These are phyloP conservation scores for Phyto melanocephala DNA, from an alignment of 2,888 invertebrate genomes.

Conservation along the genomic window DNA sequence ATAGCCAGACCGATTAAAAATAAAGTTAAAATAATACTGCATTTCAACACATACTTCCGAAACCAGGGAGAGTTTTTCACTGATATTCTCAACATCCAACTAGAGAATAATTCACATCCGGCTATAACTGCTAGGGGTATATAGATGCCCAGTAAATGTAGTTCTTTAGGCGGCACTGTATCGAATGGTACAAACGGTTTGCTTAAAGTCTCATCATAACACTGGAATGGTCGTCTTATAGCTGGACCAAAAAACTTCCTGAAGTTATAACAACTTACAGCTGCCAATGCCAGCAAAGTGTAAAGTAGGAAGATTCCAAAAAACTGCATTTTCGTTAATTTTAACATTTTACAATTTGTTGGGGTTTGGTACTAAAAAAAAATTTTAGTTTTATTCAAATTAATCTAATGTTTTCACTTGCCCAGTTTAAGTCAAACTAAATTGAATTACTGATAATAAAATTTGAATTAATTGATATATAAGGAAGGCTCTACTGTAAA, in stretches of 20 bases:
- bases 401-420: slow-evolving; percentile 29
- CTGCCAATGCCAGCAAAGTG: not conserved
- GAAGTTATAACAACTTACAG: slow-evolving; percentile 9
- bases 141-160: slow-evolving; percentile 62
- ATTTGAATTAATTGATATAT: not conserved
- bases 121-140: slow-evolving; percentile 66
- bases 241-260: slow-evolving; percentile 15
- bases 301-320: slow-evolving; percentile 16
- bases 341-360: slow-evolving; percentile 40
- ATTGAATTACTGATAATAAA: not conserved
- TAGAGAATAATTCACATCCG: slow-evolving; percentile 61
- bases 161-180: slow-evolving; percentile 64
- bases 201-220: slow-evolving; percentile 68
- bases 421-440: not conserved
- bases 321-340: slow-evolving; percentile 18
- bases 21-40: slow-evolving; percentile 66
- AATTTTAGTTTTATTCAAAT: not conserved
- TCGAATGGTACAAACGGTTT: slow-evolving; percentile 68
- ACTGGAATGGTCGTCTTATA: slow-evolving; percentile 70
- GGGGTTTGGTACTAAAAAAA: too few species aligned
- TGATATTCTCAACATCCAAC: not conserved
- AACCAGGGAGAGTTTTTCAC: not conserved
- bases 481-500: not conserved
- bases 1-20: slow-evolving; percentile 67
- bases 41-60: slow-evolving; percentile 12